Evolutionary conservation across 2,888 invertebrate species (phyloP).

Genomic region (Nomada goodeniana): DNA sequence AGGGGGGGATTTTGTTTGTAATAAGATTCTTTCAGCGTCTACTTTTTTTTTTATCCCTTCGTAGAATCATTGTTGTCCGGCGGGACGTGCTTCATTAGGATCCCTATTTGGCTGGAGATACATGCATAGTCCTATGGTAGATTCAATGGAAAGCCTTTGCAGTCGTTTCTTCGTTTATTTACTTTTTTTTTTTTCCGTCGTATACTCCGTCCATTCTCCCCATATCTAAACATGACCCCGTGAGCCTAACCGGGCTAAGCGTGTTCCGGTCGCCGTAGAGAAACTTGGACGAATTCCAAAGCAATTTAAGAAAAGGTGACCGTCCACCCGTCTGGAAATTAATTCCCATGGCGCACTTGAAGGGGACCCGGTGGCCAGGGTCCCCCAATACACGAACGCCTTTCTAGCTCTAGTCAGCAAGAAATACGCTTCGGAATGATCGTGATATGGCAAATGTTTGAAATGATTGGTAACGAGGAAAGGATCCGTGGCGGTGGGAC

Average conservation of each 20-base stretch:
- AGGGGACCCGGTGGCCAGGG: neutral
- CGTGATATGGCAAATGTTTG: constrained; percentile 74
- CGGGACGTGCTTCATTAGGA: neutral
- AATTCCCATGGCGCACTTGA: constrained; percentile 15
- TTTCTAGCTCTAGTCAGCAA: constrained; percentile 55
- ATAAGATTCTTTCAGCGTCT: neutral
- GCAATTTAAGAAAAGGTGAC: constrained; percentile 11
- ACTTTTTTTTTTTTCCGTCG: no score
- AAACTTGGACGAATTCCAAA: constrained; percentile 22
- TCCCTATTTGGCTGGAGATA: neutral
- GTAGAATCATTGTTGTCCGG: neutral
- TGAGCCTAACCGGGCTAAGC: neutral
- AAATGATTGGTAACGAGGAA: constrained; percentile 74
- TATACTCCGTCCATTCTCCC: neutral
- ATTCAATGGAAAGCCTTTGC: neutral
- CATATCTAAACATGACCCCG: neutral
- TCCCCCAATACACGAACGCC: constrained; percentile 13
- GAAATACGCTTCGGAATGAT: constrained; percentile 64
- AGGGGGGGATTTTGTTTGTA: neutral
- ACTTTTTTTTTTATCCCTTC: neutral
- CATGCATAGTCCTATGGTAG: neutral
- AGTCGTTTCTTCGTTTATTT: neutral
- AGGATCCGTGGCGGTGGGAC: constrained; percentile 52
- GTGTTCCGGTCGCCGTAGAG: neutral
- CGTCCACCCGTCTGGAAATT: constrained; percentile 10